Evolutionary conservation across 2,888 invertebrate genomes (phyloP), one percentile per base, ranked within the genome.

Genomic region (Sepioteuthis lessoniana): DNA sequence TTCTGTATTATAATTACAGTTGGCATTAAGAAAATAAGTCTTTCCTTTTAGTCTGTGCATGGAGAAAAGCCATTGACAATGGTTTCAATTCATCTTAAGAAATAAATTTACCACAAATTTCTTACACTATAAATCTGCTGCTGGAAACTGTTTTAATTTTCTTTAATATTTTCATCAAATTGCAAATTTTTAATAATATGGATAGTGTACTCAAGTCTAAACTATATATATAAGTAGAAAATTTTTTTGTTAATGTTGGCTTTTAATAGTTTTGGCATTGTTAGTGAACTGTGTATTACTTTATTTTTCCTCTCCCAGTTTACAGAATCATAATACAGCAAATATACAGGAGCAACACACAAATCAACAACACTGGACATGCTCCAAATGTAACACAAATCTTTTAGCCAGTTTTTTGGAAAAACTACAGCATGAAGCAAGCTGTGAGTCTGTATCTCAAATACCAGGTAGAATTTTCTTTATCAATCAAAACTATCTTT

Each of bases 351-450:
- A 96, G 31, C 96, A 96, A 94, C 96, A 96, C 94, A 96, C 96
- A 25, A 95, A 95, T 96, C 98, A 98, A 95, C 97, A 98, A 8
- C 98, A 98, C 4, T 99, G 98, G 98, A 97, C 97, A 0, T 99
- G 99, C 97, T 97, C 98, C 0, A 97, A 98, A 94, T 99, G 99
- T 97, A 97, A 98, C 25, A 96, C 98, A 37, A 97, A 97, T n/a
- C 97, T 98, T 95, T 97, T 98, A 95, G 97, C 98, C 10, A 98
- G 98, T 31, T 98, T 98, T 7, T 97, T 98, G 94, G 98, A 98
- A 96, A 98, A 98, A 96, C 97, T 99, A 91, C 98, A 98, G 96
- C 99, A 99, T 97, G 98, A 98, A 95, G 97, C 97, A 4, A 97
- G 97, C 55, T 98, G 98, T 95, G 92, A 92, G 38, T 4, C 31